Conservation (phyloP, 2,797 vertebrate species). For the Ptychobarbus kaznakovi region DNA sequence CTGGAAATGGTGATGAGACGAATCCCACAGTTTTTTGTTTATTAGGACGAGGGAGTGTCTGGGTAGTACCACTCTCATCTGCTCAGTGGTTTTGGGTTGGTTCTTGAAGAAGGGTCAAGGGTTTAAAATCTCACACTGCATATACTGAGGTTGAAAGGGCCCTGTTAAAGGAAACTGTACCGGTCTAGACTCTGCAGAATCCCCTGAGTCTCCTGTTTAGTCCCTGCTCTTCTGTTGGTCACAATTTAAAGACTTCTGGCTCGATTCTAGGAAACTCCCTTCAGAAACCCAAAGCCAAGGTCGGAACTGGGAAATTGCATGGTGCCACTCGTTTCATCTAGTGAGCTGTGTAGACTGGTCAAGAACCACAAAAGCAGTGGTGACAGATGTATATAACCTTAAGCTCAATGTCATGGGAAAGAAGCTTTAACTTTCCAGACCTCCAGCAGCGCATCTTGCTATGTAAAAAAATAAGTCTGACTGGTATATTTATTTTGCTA, state of each 20-base stretch:
- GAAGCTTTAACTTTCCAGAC: slow-evolving; percentile 48
- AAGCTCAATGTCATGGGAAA: slow-evolving; percentile 74
- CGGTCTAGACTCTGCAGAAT: slow-evolving; percentile 17
- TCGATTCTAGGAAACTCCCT: slow-evolving; percentile 53
- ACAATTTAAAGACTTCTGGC: slow-evolving; percentile 63
- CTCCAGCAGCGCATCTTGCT: slow-evolving; percentile 35
- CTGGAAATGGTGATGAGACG: not conserved
- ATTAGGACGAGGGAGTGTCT: not conserved
- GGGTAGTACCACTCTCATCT: slow-evolving; percentile 3
- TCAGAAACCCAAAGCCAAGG: slow-evolving; percentile 65
- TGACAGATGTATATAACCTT: slow-evolving; percentile 69
- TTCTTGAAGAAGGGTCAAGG: slow-evolving; percentile 4
- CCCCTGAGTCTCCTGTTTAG: slow-evolving; percentile 20
- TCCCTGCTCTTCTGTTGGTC: slow-evolving; percentile 43
- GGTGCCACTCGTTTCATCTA: slow-evolving; percentile 72
- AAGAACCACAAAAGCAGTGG: slow-evolving; percentile 64
- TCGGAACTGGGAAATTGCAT: slow-evolving; percentile 75
- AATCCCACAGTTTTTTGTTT: slow-evolving; percentile 21
- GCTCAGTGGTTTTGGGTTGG: slow-evolving; percentile 24
- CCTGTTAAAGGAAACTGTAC: slow-evolving; percentile 18
- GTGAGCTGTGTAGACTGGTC: slow-evolving; percentile 68
- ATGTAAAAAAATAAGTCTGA: not conserved
- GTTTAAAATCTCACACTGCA: slow-evolving; percentile 36
- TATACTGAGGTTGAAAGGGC: slow-evolving; percentile 12
- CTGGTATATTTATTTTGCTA: not conserved